Evolutionary conservation across 2,797 vertebrate genomes (phyloP).

Genomic region (Muscicapa comitata): DNA sequence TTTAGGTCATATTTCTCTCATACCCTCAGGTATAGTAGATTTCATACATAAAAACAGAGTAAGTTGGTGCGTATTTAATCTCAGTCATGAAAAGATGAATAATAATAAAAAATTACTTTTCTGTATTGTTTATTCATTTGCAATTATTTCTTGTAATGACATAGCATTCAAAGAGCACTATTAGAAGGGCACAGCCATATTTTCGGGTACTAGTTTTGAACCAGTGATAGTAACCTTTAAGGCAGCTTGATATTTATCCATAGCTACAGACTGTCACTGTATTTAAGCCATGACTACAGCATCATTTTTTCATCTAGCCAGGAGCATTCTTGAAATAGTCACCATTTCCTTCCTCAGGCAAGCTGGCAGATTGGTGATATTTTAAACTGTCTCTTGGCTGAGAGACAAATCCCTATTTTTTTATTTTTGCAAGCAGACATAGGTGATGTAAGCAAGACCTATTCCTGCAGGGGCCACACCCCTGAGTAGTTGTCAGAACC

Average conservation of each 20-base stretch:
- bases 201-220: neutral
- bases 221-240: neutral
- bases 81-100: neutral
- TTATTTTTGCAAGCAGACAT: neutral
- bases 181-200: neutral
- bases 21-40: slow-evolving; percentile 2
- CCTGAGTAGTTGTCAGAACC: neutral
- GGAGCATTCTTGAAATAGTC: slow-evolving; percentile 21
- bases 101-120: neutral
- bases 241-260: neutral
- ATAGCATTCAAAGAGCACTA: neutral
- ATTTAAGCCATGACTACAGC: neutral
- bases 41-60: neutral
- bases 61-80: neutral
- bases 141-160: neutral
- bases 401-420: neutral
- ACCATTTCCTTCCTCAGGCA: slow-evolving; percentile 16
- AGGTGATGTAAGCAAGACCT: neutral
- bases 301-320: neutral
- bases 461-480: neutral
- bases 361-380: slow-evolving; percentile 28
- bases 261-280: neutral
- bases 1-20: slow-evolving; percentile 5
- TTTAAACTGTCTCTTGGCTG: slow-evolving; percentile 16
- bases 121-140: neutral